A percentile compares a stretch with the other conserved stretches of the same genome.
Conservation (phyloP, 2,888 invertebrate genomes). For the Apamea crenata region DNA sequence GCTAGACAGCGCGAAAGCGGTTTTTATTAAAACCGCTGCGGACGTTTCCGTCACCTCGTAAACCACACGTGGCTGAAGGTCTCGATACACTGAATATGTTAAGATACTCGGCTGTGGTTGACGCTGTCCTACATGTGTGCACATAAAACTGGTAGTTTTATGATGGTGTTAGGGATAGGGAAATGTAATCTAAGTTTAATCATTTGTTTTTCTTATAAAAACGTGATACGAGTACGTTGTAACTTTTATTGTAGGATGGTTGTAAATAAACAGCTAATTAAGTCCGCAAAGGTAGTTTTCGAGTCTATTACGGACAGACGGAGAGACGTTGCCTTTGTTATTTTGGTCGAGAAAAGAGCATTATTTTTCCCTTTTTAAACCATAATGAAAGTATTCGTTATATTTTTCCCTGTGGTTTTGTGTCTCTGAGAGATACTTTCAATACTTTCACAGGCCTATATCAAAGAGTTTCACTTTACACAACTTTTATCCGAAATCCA, state of each 20-base stretch:
- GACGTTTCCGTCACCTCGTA: constrained; percentile 72
- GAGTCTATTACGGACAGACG: too few relatives aligned
- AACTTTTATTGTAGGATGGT: background rate
- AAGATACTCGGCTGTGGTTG: constrained; percentile 41
- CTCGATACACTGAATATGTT: constrained; percentile 52
- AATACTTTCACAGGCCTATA: constrained; percentile 2
- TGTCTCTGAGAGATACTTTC: background rate
- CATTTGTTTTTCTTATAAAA: constrained; percentile 12
- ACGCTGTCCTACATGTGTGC: constrained; percentile 10
- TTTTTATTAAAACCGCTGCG: constrained; percentile 72
- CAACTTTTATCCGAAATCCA: constrained; percentile 25
- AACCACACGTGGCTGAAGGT: constrained; percentile 67
- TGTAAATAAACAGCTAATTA: background rate
- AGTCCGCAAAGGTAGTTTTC: background rate
- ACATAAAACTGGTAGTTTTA: constrained; percentile 54
- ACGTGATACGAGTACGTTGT: background rate
- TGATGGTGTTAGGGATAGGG: constrained; percentile 9
- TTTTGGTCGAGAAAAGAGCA: background rate
- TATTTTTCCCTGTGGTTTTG: background rate
- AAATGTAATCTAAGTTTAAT: constrained; percentile 15
- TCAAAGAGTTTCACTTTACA: constrained; percentile 34
- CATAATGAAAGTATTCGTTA: constrained; percentile 2
- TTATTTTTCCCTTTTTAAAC: background rate
- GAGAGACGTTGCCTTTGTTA: background rate
- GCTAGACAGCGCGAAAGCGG: constrained; percentile 63